Conservation (phyloP, 2,888 invertebrate genomes). For the Heliconius aoede region DNA sequence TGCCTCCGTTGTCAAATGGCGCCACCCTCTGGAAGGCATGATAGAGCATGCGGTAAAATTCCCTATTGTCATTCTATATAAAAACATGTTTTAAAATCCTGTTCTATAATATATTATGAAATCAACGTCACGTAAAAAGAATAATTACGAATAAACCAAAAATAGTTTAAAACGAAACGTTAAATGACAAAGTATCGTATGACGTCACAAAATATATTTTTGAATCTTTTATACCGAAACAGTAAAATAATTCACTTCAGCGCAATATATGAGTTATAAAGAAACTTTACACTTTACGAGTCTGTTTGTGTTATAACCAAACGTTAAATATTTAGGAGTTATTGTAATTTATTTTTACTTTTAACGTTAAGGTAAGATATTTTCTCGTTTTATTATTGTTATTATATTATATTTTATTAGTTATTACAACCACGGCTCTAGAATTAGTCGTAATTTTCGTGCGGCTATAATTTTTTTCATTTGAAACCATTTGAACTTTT, state of each 20-base stretch:
- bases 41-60: no score
- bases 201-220: background rate
- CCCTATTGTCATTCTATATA: no score
- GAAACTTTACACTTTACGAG: constrained; percentile 5
- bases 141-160: background rate
- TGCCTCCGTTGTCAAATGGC: no score
- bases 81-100: background rate
- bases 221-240: background rate
- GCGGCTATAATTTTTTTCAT: no score
- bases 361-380: no score
- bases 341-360: background rate
- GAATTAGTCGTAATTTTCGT: no score
- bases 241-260: background rate
- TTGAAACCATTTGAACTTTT: background rate
- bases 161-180: background rate
- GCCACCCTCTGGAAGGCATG: no score
- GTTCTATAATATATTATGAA: background rate
- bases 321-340: background rate
- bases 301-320: constrained; percentile 5
- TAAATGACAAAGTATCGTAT: background rate
- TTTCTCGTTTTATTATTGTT: no score
- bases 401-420: no score
- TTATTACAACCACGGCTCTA: no score
- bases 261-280: background rate
- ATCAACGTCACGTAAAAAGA: background rate